phyloP scores from a whole-genome alignment of 1,140 invertebrate species.

The Drosophila arizonae region DNA sequence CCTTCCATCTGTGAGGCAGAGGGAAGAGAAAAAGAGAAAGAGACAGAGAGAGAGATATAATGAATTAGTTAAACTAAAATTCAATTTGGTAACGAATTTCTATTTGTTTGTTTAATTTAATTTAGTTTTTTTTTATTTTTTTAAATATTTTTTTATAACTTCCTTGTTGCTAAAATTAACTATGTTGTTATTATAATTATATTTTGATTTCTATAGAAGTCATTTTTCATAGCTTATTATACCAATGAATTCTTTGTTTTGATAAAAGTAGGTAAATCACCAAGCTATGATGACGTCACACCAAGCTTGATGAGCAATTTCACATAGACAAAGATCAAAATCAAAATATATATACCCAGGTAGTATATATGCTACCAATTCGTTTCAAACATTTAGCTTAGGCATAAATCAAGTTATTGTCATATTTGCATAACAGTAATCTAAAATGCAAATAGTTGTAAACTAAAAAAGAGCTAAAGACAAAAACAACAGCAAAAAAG shows the following conservation, averaged over 20 bases:
- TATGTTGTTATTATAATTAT: too few relatives aligned
- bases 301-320: conserved; percentile 3
- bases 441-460: conserved; percentile 59
- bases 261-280: conserved; percentile 35
- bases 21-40: background rate
- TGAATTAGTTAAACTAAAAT: too few relatives aligned
- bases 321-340: background rate
- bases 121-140: too few relatives aligned
- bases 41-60: too few relatives aligned
- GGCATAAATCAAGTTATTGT: conserved; percentile 30
- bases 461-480: conserved; percentile 17
- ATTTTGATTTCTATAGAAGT: background rate
- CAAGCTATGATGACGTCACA: conserved; percentile 52
- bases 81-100: too few relatives aligned
- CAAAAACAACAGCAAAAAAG: conserved; percentile 23
- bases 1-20: conserved; percentile 86
- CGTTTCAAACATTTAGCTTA: conserved; percentile 39
- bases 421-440: conserved; percentile 65
- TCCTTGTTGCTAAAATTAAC: too few relatives aligned
- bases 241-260: too few relatives aligned
- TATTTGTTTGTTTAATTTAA: too few relatives aligned
- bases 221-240: too few relatives aligned
- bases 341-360: background rate
- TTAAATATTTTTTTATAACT: too few relatives aligned
- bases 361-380: conserved; percentile 1